phyloP scores from a whole-genome alignment of 2,797 vertebrate genomes.

The Streptopelia turtur region DNA sequence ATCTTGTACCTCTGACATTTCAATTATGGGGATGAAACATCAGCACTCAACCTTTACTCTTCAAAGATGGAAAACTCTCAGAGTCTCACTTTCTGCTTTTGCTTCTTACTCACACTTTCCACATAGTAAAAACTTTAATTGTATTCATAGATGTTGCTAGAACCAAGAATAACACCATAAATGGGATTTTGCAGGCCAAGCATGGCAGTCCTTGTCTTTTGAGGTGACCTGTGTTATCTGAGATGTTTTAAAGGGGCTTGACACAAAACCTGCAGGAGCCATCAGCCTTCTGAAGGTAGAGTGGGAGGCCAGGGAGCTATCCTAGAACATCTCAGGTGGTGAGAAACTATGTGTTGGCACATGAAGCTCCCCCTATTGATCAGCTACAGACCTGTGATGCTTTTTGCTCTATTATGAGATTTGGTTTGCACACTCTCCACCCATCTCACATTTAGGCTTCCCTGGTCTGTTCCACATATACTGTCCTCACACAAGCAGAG shows the following conservation, averaged over 20 bases:
- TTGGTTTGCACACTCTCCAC: background rate
- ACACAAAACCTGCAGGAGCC: background rate
- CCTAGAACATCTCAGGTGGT: background rate
- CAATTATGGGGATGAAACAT: slow-evolving; percentile 46
- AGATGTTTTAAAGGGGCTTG: background rate
- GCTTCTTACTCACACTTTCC: background rate
- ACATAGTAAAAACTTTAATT: background rate
- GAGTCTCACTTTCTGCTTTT: background rate
- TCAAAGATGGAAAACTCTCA: background rate
- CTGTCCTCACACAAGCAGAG: background rate
- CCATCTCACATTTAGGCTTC: background rate
- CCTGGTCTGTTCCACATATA: background rate
- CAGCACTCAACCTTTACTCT: background rate
- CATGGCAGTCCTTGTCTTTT: background rate
- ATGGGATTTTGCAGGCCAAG: background rate
- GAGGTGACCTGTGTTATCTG: background rate
- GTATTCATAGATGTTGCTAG: background rate
- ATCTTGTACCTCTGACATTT: slow-evolving; percentile 61
- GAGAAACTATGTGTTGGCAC: background rate
- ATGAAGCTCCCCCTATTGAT: background rate
- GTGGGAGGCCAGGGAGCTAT: background rate
- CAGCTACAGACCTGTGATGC: background rate
- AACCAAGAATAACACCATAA: background rate
- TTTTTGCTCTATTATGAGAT: background rate
- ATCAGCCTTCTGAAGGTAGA: background rate